Percentiles rank a stretch among this genome's conserved stretches.
phyloP scores from a whole-genome alignment of 2,113 vertebrate genomes.

The Grallaria varia region DNA sequence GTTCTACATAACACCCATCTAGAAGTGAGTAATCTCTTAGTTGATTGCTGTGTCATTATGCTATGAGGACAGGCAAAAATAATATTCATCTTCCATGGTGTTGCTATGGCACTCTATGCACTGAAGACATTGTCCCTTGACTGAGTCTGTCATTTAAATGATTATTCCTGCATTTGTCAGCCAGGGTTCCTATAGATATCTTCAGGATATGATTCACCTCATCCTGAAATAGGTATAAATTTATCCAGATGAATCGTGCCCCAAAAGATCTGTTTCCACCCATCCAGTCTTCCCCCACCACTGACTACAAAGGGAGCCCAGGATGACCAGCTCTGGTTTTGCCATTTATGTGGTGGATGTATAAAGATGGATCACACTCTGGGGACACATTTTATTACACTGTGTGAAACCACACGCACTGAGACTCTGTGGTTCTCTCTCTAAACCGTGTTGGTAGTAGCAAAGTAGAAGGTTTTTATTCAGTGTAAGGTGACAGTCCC shows the following conservation, averaged over 20 bases:
- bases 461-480: not conserved
- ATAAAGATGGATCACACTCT: not conserved
- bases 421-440: not conserved
- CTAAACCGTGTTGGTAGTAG: not conserved
- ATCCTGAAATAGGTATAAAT: not conserved
- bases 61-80: not conserved
- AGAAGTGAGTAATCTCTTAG: not conserved
- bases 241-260: not conserved
- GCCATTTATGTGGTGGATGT: not conserved
- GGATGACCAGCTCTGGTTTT: not conserved
- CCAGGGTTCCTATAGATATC: not conserved
- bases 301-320: not conserved
- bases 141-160: not conserved
- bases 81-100: not conserved
- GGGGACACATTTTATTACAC: not conserved
- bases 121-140: not conserved
- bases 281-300: fast-evolving
- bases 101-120: fast-evolving
- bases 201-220: not conserved
- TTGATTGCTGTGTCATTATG: not conserved
- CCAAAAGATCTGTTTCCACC: not conserved
- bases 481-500: not conserved
- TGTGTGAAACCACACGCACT: not conserved
- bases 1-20: not conserved
- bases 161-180: not conserved